Conservation (phyloP, 1,140 invertebrate species). For the Bilobella aurantiaca region DNA sequence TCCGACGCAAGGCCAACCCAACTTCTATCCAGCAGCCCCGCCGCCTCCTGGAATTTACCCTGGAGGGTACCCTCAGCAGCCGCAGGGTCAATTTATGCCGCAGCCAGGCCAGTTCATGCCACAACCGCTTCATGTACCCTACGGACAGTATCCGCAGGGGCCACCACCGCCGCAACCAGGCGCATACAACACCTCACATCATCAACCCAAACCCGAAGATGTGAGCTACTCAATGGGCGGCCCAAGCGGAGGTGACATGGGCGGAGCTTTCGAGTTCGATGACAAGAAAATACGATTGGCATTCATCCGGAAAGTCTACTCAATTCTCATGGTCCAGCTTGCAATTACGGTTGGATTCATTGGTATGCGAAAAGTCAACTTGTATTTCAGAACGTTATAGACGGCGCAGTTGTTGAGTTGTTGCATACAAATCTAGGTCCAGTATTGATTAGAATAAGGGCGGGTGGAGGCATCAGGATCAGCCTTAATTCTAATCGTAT, state of each 20-base stretch:
- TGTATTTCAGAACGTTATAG: slow-evolving; percentile 36
- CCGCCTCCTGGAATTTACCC: neutral
- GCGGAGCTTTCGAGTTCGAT: slow-evolving; percentile 53
- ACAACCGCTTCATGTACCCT: neutral
- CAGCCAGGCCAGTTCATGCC: neutral
- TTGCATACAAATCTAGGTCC: too few relatives aligned
- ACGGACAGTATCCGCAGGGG: neutral
- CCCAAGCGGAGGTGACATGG: neutral
- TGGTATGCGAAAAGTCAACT: slow-evolving; percentile 36
- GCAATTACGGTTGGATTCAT: slow-evolving; percentile 45
- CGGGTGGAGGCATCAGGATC: too few relatives aligned
- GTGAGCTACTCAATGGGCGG: neutral
- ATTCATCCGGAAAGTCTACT: slow-evolving; percentile 59
- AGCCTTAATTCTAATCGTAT: too few relatives aligned
- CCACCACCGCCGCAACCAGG: neutral
- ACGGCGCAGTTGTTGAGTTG: too few relatives aligned
- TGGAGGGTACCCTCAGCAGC: neutral
- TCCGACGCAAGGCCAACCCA: neutral
- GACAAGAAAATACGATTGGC: slow-evolving; percentile 60
- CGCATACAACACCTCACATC: neutral
- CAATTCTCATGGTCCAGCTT: slow-evolving; percentile 47
- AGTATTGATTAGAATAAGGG: too few relatives aligned
- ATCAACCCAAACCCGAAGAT: slow-evolving; percentile 12
- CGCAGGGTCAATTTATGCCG: neutral
- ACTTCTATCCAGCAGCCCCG: neutral